Base-by-base conservation (phyloP, 2,797 vertebrate species). In the Poeciliopsis turneri region DNA sequence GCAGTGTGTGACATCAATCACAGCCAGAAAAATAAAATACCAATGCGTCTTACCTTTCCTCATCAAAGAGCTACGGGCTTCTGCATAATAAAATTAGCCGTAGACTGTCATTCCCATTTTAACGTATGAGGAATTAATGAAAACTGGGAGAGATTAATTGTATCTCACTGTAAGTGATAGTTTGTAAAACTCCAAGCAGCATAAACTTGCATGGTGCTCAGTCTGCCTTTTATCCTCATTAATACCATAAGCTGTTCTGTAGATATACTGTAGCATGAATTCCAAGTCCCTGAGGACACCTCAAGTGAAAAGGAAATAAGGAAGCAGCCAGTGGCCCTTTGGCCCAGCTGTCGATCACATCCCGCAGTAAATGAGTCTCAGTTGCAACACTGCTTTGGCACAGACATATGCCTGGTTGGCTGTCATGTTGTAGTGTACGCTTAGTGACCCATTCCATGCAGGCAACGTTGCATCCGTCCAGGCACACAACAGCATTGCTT, bases 331-430 rank as follows among this genome's bases (percentile, higher is more conserved):
- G 83, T 86, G 81, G 85, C 88, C 93, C 86, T 78, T 87, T 83
- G 90, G 94, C 91, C 85, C 75, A 86, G 80, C 94, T 95, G 94
- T 94, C 95, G 94, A 94, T 95, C 94, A 94, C 85, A 79, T 82
- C 82, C 84, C 46, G 59, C 68, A 77, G 81, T 86, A 84, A 89
- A 90, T 59, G 84, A 89, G 84, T 77, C 83, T 94, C 86, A 72
- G 86, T 87, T 78, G 82, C 81, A 87, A 84, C 75, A 77, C 78
- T 78, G 75, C 84, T 87, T 84, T 91, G 87, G 86, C 87, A 85
- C 81, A 80, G 86, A 86, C 90, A 85, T 89, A 92, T 89, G 90
- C 82, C 87, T 82, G 51, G 77, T 84, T 88, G 87, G 78, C 84
- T 92, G 90, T 90, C 91, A 86, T 82, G 78, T 83, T 84, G 71